These are phyloP conservation scores for Drosophila cardini DNA, from an alignment of 1,140 invertebrate species.

Conservation along the genomic window DNA sequence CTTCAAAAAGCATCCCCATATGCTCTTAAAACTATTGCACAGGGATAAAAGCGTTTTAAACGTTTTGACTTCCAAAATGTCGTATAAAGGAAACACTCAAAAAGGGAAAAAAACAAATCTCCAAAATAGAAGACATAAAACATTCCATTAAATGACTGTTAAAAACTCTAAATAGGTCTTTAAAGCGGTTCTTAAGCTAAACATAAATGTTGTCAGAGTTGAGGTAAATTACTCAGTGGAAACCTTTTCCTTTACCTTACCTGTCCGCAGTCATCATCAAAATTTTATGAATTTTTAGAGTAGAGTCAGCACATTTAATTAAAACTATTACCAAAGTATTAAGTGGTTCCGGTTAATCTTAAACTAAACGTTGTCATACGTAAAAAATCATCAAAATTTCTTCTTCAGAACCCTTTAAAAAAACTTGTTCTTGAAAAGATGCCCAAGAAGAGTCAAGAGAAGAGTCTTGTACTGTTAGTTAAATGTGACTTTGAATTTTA, in stretches of 20 bases:
- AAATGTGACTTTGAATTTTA: conserved; percentile 4
- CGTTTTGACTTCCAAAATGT: too few relatives aligned
- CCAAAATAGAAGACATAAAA: neutral
- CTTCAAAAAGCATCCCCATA: too few relatives aligned
- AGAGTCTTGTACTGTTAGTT: neutral
- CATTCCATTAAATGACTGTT: conserved; percentile 1
- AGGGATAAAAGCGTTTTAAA: too few relatives aligned
- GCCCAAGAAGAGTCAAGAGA: neutral
- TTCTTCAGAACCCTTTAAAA: neutral
- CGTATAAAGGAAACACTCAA: too few relatives aligned
- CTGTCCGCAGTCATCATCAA: too few relatives aligned
- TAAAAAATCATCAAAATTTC: neutral
- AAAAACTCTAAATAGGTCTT: neutral
- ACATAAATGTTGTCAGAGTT: too few relatives aligned
- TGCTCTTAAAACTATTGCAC: too few relatives aligned
- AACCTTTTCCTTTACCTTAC: too few relatives aligned
- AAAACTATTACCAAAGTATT: neutral
- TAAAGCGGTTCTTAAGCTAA: too few relatives aligned
- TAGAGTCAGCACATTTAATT: neutral
- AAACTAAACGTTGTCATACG: neutral
- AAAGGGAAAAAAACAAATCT: too few relatives aligned
- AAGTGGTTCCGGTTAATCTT: neutral
- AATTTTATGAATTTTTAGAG: too few relatives aligned
- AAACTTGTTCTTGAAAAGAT: neutral
- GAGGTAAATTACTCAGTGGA: too few relatives aligned